Percentiles rank a stretch among this genome's conserved stretches.
These are phyloP conservation scores for Ptychochromis oligacanthus DNA, from an alignment of 2,113 vertebrate genomes.

Conservation along the genomic window DNA sequence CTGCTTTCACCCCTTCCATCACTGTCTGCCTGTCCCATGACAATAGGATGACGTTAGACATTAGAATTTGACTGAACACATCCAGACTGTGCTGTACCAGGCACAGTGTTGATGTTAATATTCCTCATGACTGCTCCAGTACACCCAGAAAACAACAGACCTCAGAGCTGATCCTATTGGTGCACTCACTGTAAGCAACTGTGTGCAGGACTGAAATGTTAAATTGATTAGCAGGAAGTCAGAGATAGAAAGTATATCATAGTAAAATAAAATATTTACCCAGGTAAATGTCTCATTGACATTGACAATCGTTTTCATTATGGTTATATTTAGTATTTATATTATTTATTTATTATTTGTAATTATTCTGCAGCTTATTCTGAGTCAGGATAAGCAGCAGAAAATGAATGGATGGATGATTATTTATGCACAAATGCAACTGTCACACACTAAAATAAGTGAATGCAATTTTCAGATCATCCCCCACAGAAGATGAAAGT, in stretches of 20 bases:
- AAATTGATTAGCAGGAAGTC: not conserved
- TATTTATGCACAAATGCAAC: not conserved
- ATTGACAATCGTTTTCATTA: not conserved
- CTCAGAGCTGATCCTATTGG: not conserved
- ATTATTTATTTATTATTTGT: no score
- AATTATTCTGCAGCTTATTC: no score
- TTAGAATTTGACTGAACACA: constrained; percentile 2
- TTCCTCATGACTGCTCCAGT: constrained; percentile 26
- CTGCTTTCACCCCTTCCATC: not conserved
- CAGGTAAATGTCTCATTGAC: not conserved
- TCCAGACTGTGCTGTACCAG: not conserved
- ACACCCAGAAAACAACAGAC: constrained; percentile 10
- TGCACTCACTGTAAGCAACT: not conserved
- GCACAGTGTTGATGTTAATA: not conserved
- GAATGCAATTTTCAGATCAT: not conserved
- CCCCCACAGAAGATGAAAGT: not conserved
- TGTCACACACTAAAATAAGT: not conserved
- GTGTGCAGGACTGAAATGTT: not conserved
- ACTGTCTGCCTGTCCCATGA: not conserved
- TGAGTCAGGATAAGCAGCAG: no score
- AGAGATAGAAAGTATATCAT: not conserved
- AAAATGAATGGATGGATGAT: no score
- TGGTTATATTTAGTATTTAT: no score
- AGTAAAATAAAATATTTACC: no score
- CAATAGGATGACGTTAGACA: not conserved